Evolutionary conservation across 37 sponge, comb jelly and placozoan genomes (phyloP).

Genomic region (Spongilla lacustris): DNA sequence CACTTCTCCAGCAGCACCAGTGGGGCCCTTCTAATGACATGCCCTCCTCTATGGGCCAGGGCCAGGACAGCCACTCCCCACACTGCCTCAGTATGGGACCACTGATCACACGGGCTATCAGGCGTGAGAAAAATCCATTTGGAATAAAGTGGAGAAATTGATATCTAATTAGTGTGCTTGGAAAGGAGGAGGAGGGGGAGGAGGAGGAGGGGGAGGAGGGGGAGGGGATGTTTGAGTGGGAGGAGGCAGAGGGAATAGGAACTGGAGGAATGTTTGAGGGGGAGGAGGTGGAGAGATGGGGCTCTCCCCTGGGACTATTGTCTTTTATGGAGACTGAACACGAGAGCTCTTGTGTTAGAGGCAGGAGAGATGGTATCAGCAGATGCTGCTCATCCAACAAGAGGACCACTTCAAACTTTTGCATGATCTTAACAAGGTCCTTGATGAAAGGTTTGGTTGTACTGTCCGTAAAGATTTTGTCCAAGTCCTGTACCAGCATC

Average conservation of each 20-base stretch:
- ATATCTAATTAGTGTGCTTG: constrained; percentile 23
- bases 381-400: constrained; percentile 49
- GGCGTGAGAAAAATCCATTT: constrained; percentile 79
- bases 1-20: constrained; percentile 81
- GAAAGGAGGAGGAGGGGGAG: constrained; percentile 7
- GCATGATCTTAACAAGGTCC: constrained; percentile 71
- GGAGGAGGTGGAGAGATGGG: too few relatives aligned
- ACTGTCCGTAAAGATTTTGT: constrained; percentile 29
- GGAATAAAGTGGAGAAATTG: constrained; percentile 70
- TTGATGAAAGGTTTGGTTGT: not conserved
- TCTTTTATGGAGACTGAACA: constrained; percentile 22
- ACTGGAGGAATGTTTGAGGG: too few relatives aligned
- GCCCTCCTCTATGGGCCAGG: not conserved
- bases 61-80: constrained; percentile 4
- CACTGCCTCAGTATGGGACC: constrained; percentile 40
- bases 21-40: constrained; percentile 38
- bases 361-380: constrained; percentile 87
- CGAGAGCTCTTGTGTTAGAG: constrained; percentile 24
- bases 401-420: constrained; percentile 83
- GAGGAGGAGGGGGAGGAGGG: too few relatives aligned
- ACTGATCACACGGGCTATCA: constrained; percentile 76
- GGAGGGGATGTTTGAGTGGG: not conserved
- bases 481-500: constrained; percentile 39
- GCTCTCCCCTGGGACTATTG: not conserved
- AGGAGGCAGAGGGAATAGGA: too few relatives aligned